A percentile compares a stretch with the other conserved stretches of the same genome.
phyloP scores from a whole-genome alignment of 2,797 vertebrate genomes.

The Anisognathus igniventris region DNA sequence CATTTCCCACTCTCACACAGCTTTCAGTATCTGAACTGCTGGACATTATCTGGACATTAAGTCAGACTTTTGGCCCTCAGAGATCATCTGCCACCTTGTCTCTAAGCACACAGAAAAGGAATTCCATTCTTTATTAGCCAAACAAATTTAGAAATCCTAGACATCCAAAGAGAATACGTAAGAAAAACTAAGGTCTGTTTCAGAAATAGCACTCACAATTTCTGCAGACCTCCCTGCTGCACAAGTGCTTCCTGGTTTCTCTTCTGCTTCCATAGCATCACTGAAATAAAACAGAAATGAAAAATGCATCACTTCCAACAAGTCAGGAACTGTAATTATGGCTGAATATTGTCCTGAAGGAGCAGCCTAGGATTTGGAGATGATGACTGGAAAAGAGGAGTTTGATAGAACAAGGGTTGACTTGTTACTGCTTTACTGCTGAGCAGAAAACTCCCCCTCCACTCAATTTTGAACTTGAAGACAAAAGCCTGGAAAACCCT shows the following conservation, averaged over 20 bases:
- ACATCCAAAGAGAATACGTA: neutral
- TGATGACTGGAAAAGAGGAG: neutral
- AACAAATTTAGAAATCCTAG: neutral
- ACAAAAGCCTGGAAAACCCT: neutral
- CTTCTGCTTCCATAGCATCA: slow-evolving; percentile 96
- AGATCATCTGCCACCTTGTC: neutral
- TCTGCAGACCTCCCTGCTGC: slow-evolving; percentile 83
- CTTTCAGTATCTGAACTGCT: neutral
- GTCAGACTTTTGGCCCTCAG: neutral
- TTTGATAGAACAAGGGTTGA: neutral
- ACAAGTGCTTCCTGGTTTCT: slow-evolving; percentile 84
- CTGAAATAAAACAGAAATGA: slow-evolving; percentile 72
- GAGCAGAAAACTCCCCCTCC: neutral
- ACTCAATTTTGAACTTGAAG: neutral
- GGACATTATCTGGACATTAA: neutral
- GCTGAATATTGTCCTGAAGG: neutral
- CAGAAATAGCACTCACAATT: slow-evolving; percentile 68
- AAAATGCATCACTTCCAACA: neutral
- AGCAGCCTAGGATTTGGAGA: neutral
- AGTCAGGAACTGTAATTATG: neutral
- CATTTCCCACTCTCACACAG: neutral
- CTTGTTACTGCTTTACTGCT: neutral
- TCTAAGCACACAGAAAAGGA: neutral
- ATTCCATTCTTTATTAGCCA: neutral
- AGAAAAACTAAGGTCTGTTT: neutral